Percentiles rank a stretch among this genome's conserved stretches.
Conservation (phyloP, 92 coral and sea anemone species). For the Epizoanthus rinbou region DNA sequence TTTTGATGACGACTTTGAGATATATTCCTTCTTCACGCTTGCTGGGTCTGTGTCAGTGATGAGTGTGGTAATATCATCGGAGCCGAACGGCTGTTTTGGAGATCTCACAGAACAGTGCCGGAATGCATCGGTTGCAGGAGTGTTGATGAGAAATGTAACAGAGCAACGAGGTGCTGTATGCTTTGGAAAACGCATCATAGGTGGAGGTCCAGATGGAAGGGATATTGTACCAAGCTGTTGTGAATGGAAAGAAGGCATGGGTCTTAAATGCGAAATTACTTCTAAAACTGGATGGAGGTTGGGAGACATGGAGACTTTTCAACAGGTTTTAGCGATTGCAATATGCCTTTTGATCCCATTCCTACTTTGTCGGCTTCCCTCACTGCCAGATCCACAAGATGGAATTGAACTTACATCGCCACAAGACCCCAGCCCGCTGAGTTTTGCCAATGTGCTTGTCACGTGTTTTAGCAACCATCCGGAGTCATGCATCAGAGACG, state of each 20-base stretch:
- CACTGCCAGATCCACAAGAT: neutral
- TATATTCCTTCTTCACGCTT: constrained; percentile 9
- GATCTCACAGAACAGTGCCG: neutral
- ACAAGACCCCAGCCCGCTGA: constrained; percentile 1
- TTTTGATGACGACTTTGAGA: neutral
- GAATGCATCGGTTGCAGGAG: neutral
- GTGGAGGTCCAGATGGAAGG: neutral
- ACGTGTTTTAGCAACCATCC: neutral
- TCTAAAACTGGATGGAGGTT: neutral
- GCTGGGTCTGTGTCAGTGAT: neutral
- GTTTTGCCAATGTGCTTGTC: neutral
- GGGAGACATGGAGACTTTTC: too few relatives aligned
- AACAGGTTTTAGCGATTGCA: too few relatives aligned
- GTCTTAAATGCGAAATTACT: neutral
- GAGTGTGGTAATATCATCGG: neutral
- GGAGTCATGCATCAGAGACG: neutral
- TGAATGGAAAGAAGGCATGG: neutral
- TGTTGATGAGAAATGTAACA: neutral
- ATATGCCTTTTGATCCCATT: neutral
- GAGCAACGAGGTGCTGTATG: neutral
- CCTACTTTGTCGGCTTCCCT: neutral
- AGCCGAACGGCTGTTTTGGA: neutral
- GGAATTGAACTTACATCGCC: constrained; percentile 7
- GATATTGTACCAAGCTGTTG: neutral
- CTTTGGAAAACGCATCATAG: neutral